A percentile compares a stretch with the other conserved stretches of the same genome.
phyloP scores from a whole-genome alignment of 2,113 vertebrate species.

The Spea multiplicata region DNA sequence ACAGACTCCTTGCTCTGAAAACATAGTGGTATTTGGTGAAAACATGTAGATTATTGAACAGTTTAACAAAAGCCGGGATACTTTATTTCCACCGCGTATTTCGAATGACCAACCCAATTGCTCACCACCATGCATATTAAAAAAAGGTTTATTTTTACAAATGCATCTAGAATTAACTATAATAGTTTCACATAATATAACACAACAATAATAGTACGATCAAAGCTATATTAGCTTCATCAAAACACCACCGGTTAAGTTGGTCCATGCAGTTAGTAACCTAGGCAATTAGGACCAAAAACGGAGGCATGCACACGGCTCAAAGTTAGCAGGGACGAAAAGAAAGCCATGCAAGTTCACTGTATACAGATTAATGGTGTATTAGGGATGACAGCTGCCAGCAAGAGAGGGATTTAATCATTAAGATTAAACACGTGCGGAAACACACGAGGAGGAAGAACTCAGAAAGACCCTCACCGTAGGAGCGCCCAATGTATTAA shows the following conservation, averaged over 20 bases:
- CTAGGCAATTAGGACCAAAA: not conserved
- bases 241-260: not conserved
- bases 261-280: not conserved
- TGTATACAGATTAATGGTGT: not conserved
- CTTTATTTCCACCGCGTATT: not conserved
- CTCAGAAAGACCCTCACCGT: constrained; percentile 79
- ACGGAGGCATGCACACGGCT: not conserved
- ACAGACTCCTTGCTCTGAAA: constrained; percentile 52
- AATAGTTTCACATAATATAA: not conserved
- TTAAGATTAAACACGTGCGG: not conserved
- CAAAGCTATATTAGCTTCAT: not conserved
- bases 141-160: not conserved
- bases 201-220: not conserved
- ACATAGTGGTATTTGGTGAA: constrained; percentile 16
- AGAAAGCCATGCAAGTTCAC: not conserved
- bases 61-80: not conserved
- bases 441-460: not conserved
- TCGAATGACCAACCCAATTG: not conserved
- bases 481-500: constrained; percentile 83
- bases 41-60: not conserved
- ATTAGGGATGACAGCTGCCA: too few relatives aligned
- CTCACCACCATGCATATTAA: not conserved
- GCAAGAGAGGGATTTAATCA: not conserved
- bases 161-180: not conserved
- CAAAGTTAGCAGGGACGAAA: not conserved